These are phyloP conservation scores for Centropristis striata DNA, from an alignment of 2,113 vertebrate genomes.

Conservation along the genomic window DNA sequence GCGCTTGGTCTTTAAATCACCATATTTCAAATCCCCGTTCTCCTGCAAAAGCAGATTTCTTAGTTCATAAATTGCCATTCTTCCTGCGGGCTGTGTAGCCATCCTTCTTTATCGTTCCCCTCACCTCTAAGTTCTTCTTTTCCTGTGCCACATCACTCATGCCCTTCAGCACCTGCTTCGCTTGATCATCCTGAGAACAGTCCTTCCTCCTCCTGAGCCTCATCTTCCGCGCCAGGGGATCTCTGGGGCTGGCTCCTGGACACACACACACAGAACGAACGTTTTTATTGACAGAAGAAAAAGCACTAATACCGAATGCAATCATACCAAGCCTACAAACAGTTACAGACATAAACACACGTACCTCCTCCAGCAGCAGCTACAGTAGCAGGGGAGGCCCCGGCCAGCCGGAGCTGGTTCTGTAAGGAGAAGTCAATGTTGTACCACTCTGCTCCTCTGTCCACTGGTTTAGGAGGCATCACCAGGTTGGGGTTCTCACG, in stretches of 20 bases:
- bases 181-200: constrained; percentile 94
- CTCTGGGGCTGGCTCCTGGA: constrained; percentile 85
- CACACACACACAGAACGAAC: constrained; percentile 1
- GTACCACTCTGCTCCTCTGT: constrained; percentile 93
- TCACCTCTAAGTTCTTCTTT: constrained; percentile 94
- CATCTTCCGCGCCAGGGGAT: constrained; percentile 95
- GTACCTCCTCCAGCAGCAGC: constrained; percentile 91
- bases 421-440: constrained; percentile 99
- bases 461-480: constrained; percentile 96
- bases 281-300: not conserved
- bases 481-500: constrained; percentile 96
- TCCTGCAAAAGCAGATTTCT: constrained; percentile 84
- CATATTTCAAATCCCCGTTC: constrained; percentile 85
- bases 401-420: constrained; percentile 95
- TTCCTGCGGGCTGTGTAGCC: not conserved
- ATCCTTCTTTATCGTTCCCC: not conserved
- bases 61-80: not conserved
- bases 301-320: not conserved
- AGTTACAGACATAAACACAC: not conserved
- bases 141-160: constrained; percentile 97
- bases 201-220: constrained; percentile 94
- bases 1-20: constrained; percentile 89
- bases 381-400: constrained; percentile 94
- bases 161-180: constrained; percentile 98
- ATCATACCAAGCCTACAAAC: no score